phyloP scores from a whole-genome alignment of 53 echinoderm and acorn worm species.

The Paracentrotus lividus region DNA sequence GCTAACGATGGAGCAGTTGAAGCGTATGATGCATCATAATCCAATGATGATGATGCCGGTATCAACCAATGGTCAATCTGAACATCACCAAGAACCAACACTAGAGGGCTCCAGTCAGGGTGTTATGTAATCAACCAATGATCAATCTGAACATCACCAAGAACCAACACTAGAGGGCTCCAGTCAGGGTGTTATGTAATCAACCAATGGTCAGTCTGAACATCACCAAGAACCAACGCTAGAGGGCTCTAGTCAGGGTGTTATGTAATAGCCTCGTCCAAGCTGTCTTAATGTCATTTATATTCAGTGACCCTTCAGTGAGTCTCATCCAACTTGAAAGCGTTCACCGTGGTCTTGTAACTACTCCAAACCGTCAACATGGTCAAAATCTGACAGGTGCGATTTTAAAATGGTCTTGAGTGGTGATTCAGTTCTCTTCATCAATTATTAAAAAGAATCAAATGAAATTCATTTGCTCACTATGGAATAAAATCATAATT shows the following conservation, averaged over 20 bases:
- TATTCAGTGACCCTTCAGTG: background rate
- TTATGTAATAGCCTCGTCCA: constrained; percentile 14
- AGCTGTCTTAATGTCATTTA: background rate
- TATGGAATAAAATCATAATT: background rate
- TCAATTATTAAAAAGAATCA: background rate
- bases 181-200: constrained; percentile 21
- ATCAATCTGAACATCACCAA: background rate
- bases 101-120: constrained; percentile 5
- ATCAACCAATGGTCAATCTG: constrained; percentile 42
- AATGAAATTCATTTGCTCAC: background rate
- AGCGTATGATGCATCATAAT: constrained; percentile 55
- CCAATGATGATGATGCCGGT: constrained; percentile 33
- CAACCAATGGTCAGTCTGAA: constrained; percentile 52
- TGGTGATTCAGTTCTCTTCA: background rate
- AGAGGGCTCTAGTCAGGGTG: constrained; percentile 7
- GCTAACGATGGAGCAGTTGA: constrained; percentile 58
- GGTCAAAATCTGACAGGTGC: background rate
- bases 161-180: constrained; percentile 26
- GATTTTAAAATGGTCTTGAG: background rate
- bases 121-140: background rate
- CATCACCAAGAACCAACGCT: constrained; percentile 46
- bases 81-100: constrained; percentile 48
- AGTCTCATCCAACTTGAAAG: background rate
- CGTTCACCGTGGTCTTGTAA: too few species aligned
- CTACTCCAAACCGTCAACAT: too few species aligned